Base-by-base conservation (phyloP, 2,888 invertebrate genomes). In the Epicampocera succincta region DNA sequence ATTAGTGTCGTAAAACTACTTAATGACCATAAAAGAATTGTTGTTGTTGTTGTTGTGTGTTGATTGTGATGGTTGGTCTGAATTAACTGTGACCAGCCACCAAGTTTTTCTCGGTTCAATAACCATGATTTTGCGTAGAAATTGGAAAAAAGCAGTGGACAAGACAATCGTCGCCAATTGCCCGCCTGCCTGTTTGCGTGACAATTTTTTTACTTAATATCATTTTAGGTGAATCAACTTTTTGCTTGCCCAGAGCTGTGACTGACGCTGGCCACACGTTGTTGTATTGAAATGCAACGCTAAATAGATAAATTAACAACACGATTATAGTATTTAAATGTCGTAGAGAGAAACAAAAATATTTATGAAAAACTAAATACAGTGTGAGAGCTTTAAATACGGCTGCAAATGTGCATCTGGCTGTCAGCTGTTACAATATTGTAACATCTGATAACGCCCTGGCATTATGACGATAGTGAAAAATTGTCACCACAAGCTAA, bases 61-160 rank as follows among this genome's bases (percentile, higher is more conserved):
- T 25, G n/a, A 19, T 29, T 50, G 1, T 2, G 33, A 17, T 44
- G 19, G 42, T 21, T 42, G 75, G 44, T 38, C 33, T 44, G 50
- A 50, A 60, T 42, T 52, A 9, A 52, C 61, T 61, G 61, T 63
- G 76, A 44, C 69, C 80, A 66, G 75, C 72, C 71, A 66, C 17
- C 21, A 61, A 65, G 48, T 44, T 77, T 71, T 74, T 21, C 71
- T 74, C 71, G 65, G 82, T 82, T 82, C 82, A 82, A 82, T 82
- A 82, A 82, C 82, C 82, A 78, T 38, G 11, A 58, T 60, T 63
- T 33, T 25, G 8, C 17, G 3, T 60, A 54, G 40, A 48, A 66
- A 48, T 56, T 61, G 52, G n/a, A 19, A 38, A 69, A 66, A 68
- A 15, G 54, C n/a, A 52, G 25, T 61, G 46, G 11, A 54, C 54